These are phyloP conservation scores for Heliconius himera DNA, from an alignment of 1,140 invertebrate genomes.

Conservation along the genomic window DNA sequence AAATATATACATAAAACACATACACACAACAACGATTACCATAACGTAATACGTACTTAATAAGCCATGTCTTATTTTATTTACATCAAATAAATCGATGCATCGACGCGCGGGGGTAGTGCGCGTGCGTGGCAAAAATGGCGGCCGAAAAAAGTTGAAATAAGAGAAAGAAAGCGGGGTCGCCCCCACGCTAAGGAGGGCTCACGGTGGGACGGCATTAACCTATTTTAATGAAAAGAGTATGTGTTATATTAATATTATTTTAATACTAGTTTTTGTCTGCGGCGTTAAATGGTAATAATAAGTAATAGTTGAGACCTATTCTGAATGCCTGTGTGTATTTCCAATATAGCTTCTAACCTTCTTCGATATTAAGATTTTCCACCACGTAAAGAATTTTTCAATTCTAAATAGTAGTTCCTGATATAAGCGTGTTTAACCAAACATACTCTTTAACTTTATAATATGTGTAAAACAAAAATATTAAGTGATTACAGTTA, in stretches of 20 bases:
- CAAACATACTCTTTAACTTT: too few species aligned
- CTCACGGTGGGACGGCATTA: constrained; percentile 43
- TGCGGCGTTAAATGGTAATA: background rate
- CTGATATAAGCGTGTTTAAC: too few species aligned
- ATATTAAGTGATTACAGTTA: too few species aligned
- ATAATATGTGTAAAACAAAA: too few species aligned
- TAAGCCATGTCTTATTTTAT: constrained; percentile 52
- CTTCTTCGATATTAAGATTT: too few species aligned
- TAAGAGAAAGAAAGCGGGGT: constrained; percentile 74
- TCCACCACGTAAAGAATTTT: too few species aligned
- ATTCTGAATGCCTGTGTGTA: too few species aligned
- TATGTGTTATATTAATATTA: background rate
- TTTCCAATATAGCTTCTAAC: too few species aligned
- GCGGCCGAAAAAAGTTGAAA: constrained; percentile 75
- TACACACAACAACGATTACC: constrained; percentile 1
- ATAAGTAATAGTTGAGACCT: background rate
- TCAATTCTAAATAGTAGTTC: too few species aligned
- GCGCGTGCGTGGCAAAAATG: constrained; percentile 76
- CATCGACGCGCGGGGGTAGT: constrained; percentile 49
- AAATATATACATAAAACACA: background rate
- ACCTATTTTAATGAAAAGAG: constrained; percentile 29
- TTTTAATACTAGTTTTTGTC: background rate
- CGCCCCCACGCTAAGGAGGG: constrained; percentile 59
- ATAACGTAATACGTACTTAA: constrained; percentile 37
- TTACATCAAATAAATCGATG: constrained; percentile 73